Percentiles rank a stretch among this genome's conserved stretches.
These are phyloP conservation scores for Okamejei kenojei DNA, from an alignment of 2,797 vertebrate species.

Conservation along the genomic window DNA sequence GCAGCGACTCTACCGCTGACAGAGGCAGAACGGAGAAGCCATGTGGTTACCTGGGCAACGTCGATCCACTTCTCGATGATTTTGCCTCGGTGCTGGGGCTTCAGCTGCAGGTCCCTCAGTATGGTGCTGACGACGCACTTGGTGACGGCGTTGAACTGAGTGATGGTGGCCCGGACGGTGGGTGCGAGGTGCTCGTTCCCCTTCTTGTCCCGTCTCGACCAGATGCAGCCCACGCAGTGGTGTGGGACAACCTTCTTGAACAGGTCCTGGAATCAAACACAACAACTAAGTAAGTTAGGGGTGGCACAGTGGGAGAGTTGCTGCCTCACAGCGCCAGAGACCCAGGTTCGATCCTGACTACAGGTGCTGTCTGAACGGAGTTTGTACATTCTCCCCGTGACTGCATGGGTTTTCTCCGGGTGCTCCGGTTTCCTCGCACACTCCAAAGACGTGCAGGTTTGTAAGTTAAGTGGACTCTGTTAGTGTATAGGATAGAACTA, in stretches of 20 bases:
- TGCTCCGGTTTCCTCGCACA: too few species aligned
- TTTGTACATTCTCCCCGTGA: too few species aligned
- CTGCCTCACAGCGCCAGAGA: too few species aligned
- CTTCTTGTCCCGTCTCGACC: conserved; percentile 86
- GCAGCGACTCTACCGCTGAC: too few species aligned
- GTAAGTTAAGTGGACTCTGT: too few species aligned
- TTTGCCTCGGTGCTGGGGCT: conserved; percentile 74
- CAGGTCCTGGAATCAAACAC: conserved; percentile 61
- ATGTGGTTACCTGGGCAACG: conserved; percentile 71
- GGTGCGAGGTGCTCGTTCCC: conserved; percentile 78
- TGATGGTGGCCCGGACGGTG: conserved; percentile 83
- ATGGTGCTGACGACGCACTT: conserved; percentile 82
- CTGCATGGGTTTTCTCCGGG: too few species aligned
- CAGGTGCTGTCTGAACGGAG: too few species aligned
- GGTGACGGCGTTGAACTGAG: conserved; percentile 80
- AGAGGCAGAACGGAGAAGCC: neutral
- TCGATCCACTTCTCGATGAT: conserved; percentile 91
- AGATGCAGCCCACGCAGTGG: conserved; percentile 87
- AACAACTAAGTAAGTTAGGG: neutral
- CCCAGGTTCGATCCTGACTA: too few species aligned
- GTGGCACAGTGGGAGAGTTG: too few species aligned
- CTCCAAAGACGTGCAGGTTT: too few species aligned
- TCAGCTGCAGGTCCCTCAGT: conserved; percentile 68
- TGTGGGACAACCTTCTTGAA: conserved; percentile 88
- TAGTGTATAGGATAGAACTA: too few species aligned